A percentile compares a stretch with the other conserved stretches of the same genome.
phyloP scores from a whole-genome alignment of 2,888 invertebrate species.

The Dromius quadrimaculatus region DNA sequence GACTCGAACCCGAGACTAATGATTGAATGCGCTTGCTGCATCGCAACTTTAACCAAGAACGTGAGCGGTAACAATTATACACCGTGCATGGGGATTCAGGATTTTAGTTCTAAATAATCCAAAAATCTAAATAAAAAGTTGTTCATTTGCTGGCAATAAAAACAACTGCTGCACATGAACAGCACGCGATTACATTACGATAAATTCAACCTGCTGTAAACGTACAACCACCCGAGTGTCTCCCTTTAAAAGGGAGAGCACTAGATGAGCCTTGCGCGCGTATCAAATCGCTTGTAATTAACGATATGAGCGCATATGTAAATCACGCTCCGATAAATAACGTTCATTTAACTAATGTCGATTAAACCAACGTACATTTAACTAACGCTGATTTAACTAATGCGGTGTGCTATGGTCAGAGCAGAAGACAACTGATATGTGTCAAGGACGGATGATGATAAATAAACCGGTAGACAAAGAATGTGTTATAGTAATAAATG shows the following conservation, averaged over 20 bases:
- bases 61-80: no score
- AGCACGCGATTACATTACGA: conserved; percentile 33
- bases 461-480: no score
- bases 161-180: conserved; percentile 9
- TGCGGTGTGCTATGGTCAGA: conserved; percentile 20
- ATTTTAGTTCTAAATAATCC: no score
- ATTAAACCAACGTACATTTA: no score
- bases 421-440: no score
- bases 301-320: conserved; percentile 44
- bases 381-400: conserved; percentile 20
- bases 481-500: no score
- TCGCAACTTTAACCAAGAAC: no score
- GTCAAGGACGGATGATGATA: no score
- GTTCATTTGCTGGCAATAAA: no score
- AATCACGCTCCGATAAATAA: conserved; percentile 45
- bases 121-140: no score
- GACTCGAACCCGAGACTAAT: conserved; percentile 14
- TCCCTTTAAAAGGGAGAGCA: conserved; percentile 2
- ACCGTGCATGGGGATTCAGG: no score
- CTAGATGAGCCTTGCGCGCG: conserved; percentile 14
- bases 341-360: conserved; percentile 13
- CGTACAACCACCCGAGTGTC: background rate
- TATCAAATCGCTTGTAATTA: conserved; percentile 48
- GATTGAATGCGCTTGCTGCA: no score
- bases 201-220: conserved; percentile 11